A percentile compares a stretch with the other conserved stretches of the same genome.
Conservation (phyloP, 2,797 vertebrate genomes). For the Bradypodion ventrale region DNA sequence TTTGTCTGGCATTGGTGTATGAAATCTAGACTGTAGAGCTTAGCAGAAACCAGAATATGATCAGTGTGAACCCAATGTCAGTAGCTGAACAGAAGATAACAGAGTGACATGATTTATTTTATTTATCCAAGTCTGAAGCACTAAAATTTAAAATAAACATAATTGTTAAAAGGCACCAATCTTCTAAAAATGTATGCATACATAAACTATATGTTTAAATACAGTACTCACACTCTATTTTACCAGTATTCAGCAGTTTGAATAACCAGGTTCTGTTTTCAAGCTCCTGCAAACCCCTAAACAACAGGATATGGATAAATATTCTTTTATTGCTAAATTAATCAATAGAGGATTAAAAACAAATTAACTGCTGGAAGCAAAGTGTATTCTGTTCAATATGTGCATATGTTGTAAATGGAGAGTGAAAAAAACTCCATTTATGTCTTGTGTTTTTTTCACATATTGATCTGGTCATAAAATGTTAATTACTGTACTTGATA, state of each 20-base stretch:
- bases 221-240: too few relatives aligned
- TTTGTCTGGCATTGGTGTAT: background rate
- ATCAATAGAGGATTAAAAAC: slow-evolving; percentile 20
- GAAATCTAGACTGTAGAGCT: background rate
- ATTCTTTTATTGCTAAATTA: slow-evolving; percentile 19
- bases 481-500: slow-evolving; percentile 15
- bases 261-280: background rate
- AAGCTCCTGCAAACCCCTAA: background rate
- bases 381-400: background rate
- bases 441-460: background rate
- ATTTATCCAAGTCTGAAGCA: too few relatives aligned
- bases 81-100: background rate
- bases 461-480: slow-evolving; percentile 29
- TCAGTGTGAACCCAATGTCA: background rate
- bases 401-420: slow-evolving; percentile 14
- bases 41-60: background rate
- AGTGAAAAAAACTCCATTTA: slow-evolving; percentile 28
- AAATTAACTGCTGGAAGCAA: slow-evolving; percentile 16
- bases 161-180: too few relatives aligned
- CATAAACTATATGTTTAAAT: too few relatives aligned
- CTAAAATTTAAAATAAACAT: too few relatives aligned
- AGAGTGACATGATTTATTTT: background rate
- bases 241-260: too few relatives aligned
- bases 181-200: too few relatives aligned
- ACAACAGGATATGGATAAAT: background rate